phyloP scores from a whole-genome alignment of 2,113 vertebrate genomes.

The Eublepharis macularius region DNA sequence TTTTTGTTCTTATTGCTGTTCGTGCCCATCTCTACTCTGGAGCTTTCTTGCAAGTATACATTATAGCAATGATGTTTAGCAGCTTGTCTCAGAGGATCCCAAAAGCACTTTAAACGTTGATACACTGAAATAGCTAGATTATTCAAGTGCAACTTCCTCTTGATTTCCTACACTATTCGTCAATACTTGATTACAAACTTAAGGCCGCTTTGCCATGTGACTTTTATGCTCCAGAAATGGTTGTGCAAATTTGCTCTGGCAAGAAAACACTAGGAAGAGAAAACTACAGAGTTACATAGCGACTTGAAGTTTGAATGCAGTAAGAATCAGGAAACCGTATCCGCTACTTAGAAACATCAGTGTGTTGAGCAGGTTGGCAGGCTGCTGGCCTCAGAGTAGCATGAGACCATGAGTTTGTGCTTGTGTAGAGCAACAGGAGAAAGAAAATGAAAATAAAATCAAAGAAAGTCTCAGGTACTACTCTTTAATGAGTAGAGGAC shows the following conservation, averaged over 20 bases:
- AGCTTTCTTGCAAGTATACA: background rate
- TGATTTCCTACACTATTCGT: background rate
- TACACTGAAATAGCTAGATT: background rate
- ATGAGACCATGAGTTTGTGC: background rate
- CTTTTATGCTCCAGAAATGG: background rate
- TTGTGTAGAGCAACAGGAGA: background rate
- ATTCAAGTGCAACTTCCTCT: background rate
- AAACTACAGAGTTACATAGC: background rate
- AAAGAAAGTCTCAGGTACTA: background rate
- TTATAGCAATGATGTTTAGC: background rate
- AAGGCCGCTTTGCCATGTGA: background rate
- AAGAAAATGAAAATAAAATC: background rate
- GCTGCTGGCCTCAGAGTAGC: background rate
- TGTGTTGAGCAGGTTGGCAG: background rate
- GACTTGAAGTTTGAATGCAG: background rate
- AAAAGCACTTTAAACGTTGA: background rate
- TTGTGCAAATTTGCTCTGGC: background rate
- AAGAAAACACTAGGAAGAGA: background rate
- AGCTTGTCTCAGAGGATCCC: background rate
- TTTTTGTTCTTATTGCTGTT: too few relatives aligned
- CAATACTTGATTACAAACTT: background rate
- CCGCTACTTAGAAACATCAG: background rate
- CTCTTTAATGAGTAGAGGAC: background rate
- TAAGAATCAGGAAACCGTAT: background rate
- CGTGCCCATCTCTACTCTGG: too few relatives aligned